Base-by-base conservation (phyloP, 2,113 vertebrate species). In the Aix galericulata region DNA sequence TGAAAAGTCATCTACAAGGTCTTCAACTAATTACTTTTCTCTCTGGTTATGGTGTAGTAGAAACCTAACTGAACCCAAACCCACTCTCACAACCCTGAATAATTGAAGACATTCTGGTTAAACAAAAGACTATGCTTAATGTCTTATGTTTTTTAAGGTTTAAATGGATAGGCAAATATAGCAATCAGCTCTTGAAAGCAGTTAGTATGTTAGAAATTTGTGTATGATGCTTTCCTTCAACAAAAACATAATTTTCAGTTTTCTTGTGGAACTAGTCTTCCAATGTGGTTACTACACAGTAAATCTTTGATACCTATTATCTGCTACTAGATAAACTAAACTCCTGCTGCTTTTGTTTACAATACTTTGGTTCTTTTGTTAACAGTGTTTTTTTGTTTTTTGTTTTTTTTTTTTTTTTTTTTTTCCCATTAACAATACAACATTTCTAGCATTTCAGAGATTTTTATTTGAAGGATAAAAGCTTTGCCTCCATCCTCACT, bases 21-120 rank as follows among this genome's bases (percentile, higher is more conserved):
- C 34, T 91, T 13, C 9, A 71, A 11, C 5, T 11, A 29, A n/a
- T 13, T n/a, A 3, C 5, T 69, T 59, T 78, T 58, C 6, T 44
- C 3, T 48, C 16, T 81, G 26, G 6, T 25, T 50, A 9, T 7
- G 27, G 26, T 25, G 32, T 9, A 9, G 10, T 36, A 44, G 18
- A 62, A 89, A 38, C 3, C 9, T 8, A 31, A 34, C 20, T n/a
- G 18, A 63, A 20, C 31, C 31, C 16, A 58, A 32, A 31, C 56
- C 11, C 50, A 14, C 23, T 32, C 27, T 21, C 1, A 27, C 4
- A 8, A 26, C 36, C 23, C 17, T 18, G 18, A 58, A 16, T 32
- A 77, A n/a, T 0, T 53, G 6, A n/a, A 56, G 64, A 6, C 0
- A 4, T n/a, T 34, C 5, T 58, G 12, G 8, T 17, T 56, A 9